A percentile compares a stretch with the other conserved stretches of the same genome.
These are phyloP conservation scores for Psittacara wagleri DNA, from an alignment of 2,113 vertebrate species.

Conservation along the genomic window DNA sequence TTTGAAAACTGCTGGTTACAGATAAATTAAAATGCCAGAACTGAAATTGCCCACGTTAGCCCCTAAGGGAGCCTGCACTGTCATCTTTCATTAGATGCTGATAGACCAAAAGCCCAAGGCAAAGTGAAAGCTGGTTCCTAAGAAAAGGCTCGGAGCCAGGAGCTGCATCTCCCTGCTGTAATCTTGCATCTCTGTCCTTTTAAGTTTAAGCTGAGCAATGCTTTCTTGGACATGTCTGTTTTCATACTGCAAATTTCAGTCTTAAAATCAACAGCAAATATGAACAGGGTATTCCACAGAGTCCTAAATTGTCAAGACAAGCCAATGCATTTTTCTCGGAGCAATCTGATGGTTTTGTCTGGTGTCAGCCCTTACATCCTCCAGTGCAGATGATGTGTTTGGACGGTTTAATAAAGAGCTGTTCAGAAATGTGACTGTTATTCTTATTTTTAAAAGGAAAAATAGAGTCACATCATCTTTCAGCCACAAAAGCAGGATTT, in stretches of 20 bases:
- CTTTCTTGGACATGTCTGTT: slow-evolving; percentile 59
- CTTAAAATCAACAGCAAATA: slow-evolving; percentile 55
- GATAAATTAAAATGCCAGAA: slow-evolving; percentile 66
- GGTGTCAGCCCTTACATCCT: slow-evolving; percentile 48
- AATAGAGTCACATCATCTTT: not conserved
- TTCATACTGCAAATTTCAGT: slow-evolving; percentile 51
- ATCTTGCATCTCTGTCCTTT: slow-evolving; percentile 67
- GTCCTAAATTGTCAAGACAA: slow-evolving; percentile 55
- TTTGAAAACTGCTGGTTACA: slow-evolving; percentile 68
- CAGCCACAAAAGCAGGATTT: not conserved
- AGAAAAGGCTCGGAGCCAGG: slow-evolving; percentile 57
- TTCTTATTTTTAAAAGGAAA: not conserved
- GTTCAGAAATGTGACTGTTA: slow-evolving; percentile 5
- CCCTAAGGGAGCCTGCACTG: slow-evolving; percentile 74
- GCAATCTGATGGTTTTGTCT: slow-evolving; percentile 58
- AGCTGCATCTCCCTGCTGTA: slow-evolving; percentile 57
- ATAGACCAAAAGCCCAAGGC: slow-evolving; percentile 76
- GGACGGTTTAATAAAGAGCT: slow-evolving; percentile 51
- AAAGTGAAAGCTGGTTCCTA: slow-evolving; percentile 64
- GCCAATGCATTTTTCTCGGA: slow-evolving; percentile 45
- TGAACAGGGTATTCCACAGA: slow-evolving; percentile 39
- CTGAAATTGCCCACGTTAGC: slow-evolving; percentile 66
- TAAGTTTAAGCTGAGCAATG: slow-evolving; percentile 61
- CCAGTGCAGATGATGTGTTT: slow-evolving; percentile 13
- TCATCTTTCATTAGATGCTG: slow-evolving; percentile 82